Percentiles rank a stretch among this genome's conserved stretches.
Conservation (phyloP, 1,140 invertebrate genomes). For the Eumeta japonica region DNA sequence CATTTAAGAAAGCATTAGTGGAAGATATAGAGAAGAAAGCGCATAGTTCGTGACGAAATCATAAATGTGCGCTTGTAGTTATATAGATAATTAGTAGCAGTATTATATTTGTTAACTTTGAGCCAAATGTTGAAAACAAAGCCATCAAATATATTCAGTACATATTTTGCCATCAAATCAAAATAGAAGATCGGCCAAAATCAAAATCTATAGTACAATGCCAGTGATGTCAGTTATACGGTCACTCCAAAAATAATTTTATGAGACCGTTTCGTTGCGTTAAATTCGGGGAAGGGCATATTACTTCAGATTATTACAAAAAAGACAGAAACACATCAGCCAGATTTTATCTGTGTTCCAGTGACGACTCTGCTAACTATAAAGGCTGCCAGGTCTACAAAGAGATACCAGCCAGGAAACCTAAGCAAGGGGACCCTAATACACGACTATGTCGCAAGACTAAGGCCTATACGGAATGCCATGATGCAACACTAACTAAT, state of each 20-base stretch:
- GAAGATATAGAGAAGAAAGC: conserved; percentile 3
- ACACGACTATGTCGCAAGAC: too few relatives aligned
- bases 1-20: not conserved
- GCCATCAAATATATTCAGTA: conserved; percentile 29
- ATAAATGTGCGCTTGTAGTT: conserved; percentile 6
- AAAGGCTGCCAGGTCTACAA: conserved; percentile 10
- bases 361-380: conserved; percentile 12
- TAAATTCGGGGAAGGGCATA: conserved; percentile 8
- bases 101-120: conserved; percentile 25
- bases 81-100: not conserved
- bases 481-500: too few relatives aligned
- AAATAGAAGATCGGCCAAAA: conserved; percentile 17
- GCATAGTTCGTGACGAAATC: conserved; percentile 6
- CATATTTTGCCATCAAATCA: conserved; percentile 16
- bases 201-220: conserved; percentile 27
- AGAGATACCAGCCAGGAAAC: conserved; percentile 7
- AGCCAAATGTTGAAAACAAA: conserved; percentile 27
- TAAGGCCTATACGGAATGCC: too few relatives aligned
- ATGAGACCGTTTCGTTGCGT: conserved; percentile 8
- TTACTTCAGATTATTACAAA: conserved; percentile 7
- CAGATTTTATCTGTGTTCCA: conserved; percentile 7
- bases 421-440: too few relatives aligned
- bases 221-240: conserved; percentile 29
- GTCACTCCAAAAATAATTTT: conserved; percentile 12
- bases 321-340: conserved; percentile 7